phyloP scores from a whole-genome alignment of 1,140 invertebrate genomes.

The Melitaea cinxia region DNA sequence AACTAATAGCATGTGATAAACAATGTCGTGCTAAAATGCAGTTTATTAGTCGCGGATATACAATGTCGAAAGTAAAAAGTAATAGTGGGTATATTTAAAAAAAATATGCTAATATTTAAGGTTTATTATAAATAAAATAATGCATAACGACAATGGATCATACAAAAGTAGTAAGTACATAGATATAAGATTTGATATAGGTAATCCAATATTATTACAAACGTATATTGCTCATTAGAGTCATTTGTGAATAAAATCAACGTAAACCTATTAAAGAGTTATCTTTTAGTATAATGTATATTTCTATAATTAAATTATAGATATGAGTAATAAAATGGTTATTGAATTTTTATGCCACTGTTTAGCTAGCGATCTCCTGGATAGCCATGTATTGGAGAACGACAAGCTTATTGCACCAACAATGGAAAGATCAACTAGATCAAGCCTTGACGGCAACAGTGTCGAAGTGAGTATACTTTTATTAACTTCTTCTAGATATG shows the following conservation, averaged over 20 bases:
- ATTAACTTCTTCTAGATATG: neutral
- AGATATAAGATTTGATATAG: slow-evolving; percentile 15
- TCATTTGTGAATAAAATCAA: slow-evolving; percentile 44
- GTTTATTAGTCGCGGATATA: slow-evolving; percentile 35
- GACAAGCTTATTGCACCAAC: slow-evolving; percentile 61
- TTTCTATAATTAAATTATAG: slow-evolving; percentile 63
- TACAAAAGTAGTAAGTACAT: slow-evolving; percentile 69
- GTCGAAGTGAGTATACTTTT: slow-evolving; percentile 68
- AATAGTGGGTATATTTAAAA: slow-evolving; percentile 15
- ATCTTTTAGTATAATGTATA: slow-evolving; percentile 63
- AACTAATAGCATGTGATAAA: slow-evolving; percentile 32
- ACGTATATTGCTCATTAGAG: slow-evolving; percentile 34
- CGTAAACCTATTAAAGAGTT: slow-evolving; percentile 52
- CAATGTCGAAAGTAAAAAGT: neutral
- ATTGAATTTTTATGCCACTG: slow-evolving; percentile 67
- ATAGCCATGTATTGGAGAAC: slow-evolving; percentile 71
- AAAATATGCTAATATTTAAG: neutral
- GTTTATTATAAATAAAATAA: slow-evolving; percentile 34
- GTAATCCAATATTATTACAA: neutral
- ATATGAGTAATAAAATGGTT: slow-evolving; percentile 74
- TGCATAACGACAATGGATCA: slow-evolving; percentile 70
- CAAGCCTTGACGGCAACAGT: slow-evolving; percentile 72
- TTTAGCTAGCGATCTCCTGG: slow-evolving; percentile 76
- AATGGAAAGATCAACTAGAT: slow-evolving; percentile 72
- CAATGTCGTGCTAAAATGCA: slow-evolving; percentile 38